Evolutionary conservation across 2,113 vertebrate genomes (phyloP).

Genomic region (Thunnus thynnus): DNA sequence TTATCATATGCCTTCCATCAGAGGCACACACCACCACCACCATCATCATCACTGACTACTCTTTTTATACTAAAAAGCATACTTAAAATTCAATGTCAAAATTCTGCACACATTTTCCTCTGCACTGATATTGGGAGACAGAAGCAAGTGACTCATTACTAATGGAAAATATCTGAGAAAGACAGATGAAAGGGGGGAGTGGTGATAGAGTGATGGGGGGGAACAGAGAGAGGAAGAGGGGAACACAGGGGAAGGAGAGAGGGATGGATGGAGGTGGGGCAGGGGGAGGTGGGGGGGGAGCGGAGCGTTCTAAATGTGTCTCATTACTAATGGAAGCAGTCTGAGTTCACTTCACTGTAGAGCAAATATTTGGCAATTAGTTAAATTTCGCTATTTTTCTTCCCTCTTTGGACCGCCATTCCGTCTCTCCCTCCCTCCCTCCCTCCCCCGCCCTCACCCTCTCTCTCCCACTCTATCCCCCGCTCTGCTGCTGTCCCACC

Average conservation of each 20-base stretch:
- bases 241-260: background rate
- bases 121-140: conserved; percentile 37
- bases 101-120: conserved; percentile 25
- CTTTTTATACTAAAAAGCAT: conserved; percentile 36
- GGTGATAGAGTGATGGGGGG: conserved; percentile 5
- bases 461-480: background rate
- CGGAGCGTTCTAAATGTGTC: conserved; percentile 32
- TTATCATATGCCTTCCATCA: background rate
- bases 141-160: conserved; percentile 61
- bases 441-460: background rate
- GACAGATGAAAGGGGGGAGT: conserved; percentile 25
- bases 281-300: background rate
- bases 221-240: background rate
- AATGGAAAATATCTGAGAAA: conserved; percentile 57
- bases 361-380: conserved; percentile 73
- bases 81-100: conserved; percentile 53
- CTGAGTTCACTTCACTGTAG: conserved; percentile 42
- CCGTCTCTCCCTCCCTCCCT: background rate
- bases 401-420: background rate
- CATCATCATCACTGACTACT: background rate
- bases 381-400: conserved; percentile 51
- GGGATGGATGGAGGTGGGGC: conserved; percentile 3
- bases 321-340: conserved; percentile 59
- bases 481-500: background rate
- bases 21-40: conserved; percentile 1